Conservation (phyloP, 2,888 invertebrate genomes). For the Malthinus seriepunctatus region DNA sequence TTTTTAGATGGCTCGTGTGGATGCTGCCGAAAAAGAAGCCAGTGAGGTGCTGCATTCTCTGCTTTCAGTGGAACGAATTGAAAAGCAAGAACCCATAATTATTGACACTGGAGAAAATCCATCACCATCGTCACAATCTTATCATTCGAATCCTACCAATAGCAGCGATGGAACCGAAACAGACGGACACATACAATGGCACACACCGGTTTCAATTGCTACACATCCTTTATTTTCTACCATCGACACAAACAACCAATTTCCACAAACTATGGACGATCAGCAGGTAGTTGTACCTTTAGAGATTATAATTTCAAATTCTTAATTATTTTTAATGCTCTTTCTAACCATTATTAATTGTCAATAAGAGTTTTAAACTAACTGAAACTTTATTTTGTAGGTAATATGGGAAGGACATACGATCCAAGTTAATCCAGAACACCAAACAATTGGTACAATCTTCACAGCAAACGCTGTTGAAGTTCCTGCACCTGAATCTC, state of each 20-base stretch:
- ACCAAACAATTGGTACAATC: slow-evolving; percentile 46
- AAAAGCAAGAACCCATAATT: slow-evolving; percentile 54
- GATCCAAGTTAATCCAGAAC: slow-evolving; percentile 62
- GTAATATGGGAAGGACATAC: slow-evolving; percentile 70
- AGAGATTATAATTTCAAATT: slow-evolving; percentile 6
- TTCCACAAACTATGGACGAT: slow-evolving; percentile 51
- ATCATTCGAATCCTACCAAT: slow-evolving; percentile 42
- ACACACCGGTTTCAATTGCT: slow-evolving; percentile 60
- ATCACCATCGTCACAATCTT: slow-evolving; percentile 45
- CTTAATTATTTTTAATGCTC: background rate
- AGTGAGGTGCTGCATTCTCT: slow-evolving; percentile 71
- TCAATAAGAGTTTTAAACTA: background rate
- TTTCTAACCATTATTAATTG: background rate
- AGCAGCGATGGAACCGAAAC: slow-evolving; percentile 39
- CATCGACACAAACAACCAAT: slow-evolving; percentile 51
- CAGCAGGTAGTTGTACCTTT: slow-evolving; percentile 47
- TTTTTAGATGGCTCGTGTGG: slow-evolving; percentile 66
- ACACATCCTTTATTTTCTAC: slow-evolving; percentile 52
- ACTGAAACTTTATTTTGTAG: slow-evolving; percentile 50
- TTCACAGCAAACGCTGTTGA: slow-evolving; percentile 41
- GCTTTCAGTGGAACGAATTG: slow-evolving; percentile 67
- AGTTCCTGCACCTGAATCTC: slow-evolving; percentile 37
- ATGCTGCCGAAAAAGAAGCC: slow-evolving; percentile 71
- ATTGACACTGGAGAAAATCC: slow-evolving; percentile 44
- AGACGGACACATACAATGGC: slow-evolving; percentile 64